Evolutionary conservation across 1,140 invertebrate species (phyloP), one percentile per base, ranked within the genome.

Genomic region (Cyclargus thomasi): DNA sequence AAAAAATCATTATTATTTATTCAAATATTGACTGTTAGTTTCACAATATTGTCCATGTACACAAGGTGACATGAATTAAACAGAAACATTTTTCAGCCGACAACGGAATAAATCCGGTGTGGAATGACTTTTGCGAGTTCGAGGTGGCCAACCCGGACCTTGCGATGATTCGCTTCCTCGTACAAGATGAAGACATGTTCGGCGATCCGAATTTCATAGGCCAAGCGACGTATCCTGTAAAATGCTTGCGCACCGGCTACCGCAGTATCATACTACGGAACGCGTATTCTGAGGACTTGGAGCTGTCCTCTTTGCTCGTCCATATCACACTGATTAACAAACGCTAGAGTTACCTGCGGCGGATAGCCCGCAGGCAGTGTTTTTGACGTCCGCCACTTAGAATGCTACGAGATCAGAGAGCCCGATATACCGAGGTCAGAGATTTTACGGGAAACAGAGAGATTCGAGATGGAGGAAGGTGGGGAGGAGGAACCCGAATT

Each of bases 111-210:
- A 99, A 99, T 92, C 99, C 99, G 0, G 92, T 96, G 53, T 99
- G 98, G 98, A 95, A 97, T 81, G 97, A 98, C 86, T 93, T 92
- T 1, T 97, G 95, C 88, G 94, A 96, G 70, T 99, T 99, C 87
- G 94, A 95, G 57, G 93, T 99, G n/a, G 83, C 91, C 8, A 98
- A 97, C 92, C 97, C 98, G 0, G 93, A 97, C 63, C 93, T 99
- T 79, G 97, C 98, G 0, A 88, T 99, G 11, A 86, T 99, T 21
- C 92, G 98, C 68, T 99, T 99, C 84, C 93, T 96, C 36, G 97
- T 99, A 0, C 95, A 98, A 85, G 98, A 99, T 86, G 98, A 99
- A 89, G 99, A 99, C 86, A 97, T 99, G 91, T 99, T 99, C 92
- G 97, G 97, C 2, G 98, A 99, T 78, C 96, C 96, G 10, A 98